Conservation (phyloP, 2,113 vertebrate species). For the Isichthys henryi region DNA sequence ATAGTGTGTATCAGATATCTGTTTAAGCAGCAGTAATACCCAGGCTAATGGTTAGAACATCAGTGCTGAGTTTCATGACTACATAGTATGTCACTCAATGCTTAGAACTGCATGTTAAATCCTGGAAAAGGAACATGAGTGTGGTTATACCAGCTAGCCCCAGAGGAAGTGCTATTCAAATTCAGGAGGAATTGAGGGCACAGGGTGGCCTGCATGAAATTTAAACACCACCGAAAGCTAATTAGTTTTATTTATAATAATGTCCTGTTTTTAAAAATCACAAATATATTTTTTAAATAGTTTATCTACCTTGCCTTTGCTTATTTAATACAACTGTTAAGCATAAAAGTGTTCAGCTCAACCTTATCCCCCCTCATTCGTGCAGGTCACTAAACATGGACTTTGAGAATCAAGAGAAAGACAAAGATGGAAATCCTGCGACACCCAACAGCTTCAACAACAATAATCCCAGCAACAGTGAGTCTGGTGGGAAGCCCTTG, state of each 20-base stretch:
- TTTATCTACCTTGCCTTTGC: background rate
- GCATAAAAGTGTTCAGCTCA: background rate
- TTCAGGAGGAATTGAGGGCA: background rate
- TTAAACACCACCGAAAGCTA: background rate
- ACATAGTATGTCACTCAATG: background rate
- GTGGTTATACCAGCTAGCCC: background rate
- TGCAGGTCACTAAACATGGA: constrained; percentile 98
- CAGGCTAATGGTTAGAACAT: background rate
- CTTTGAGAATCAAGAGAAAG: constrained; percentile 98
- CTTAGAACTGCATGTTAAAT: background rate
- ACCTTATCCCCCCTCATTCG: background rate
- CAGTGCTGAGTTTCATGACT: background rate
- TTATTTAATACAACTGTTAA: background rate
- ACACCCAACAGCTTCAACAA: constrained; percentile 74
- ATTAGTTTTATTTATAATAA: background rate
- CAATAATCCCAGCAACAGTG: constrained; percentile 85
- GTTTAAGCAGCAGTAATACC: background rate
- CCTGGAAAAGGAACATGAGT: background rate
- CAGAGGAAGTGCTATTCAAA: background rate
- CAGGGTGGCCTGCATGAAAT: background rate
- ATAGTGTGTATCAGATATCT: background rate
- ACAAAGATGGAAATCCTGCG: constrained; percentile 80
- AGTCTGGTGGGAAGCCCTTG: constrained; percentile 42
- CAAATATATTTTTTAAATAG: background rate
- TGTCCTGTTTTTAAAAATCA: background rate